Base-by-base conservation (phyloP, 1,140 invertebrate genomes). In the Drosophila parvula region DNA sequence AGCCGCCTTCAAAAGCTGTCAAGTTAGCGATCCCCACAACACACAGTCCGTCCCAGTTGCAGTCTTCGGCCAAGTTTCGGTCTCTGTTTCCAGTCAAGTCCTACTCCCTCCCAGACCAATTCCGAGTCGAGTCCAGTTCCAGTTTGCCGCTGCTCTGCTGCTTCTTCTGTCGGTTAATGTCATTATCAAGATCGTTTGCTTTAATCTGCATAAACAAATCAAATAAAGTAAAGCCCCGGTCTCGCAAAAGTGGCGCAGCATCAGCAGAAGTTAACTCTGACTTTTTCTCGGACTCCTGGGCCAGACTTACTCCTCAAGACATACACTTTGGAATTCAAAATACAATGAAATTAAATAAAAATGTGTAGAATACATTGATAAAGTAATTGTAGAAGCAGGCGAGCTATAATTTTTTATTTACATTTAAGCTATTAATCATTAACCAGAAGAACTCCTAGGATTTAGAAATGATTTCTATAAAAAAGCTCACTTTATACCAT, bases 151-250 rank as follows among this genome's bases (percentile, higher is more conserved):
- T 69, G 58, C 57, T 68, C 73, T 58, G 57, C 71, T 70, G 74
- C 75, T 45, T 80, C 86, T 81, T 90, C 86, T 89, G 89, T 91
- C 89, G 90, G 90, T 90, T 91, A 90, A 91, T 91, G 83, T 91
- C 89, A 91, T 91, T 91, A 91, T 91, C 89, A 91, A 91, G 89
- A 91, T 91, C 89, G 89, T 84, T 90, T 91, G 89, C 89, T 91
- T 91, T 91, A 91, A 91, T 91, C 89, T 90, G 88, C 88, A 90
- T 90, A 90, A 90, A 90, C 88, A 90, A 90, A 90, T 90, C 88
- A 90, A 90, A 90, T 88, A 90, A 79, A 81, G 60, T 60, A 82
- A 88, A 86, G 86, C 80, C 80, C 69, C 36, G 78, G 71, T 30
- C 78, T 70, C 55, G 74, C 73, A 89, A 84, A 89, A 88, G 74